Evolutionary conservation across 2,888 invertebrate genomes (phyloP), one percentile per base, ranked within the genome.

Genomic region (Chorisops tibialis): DNA sequence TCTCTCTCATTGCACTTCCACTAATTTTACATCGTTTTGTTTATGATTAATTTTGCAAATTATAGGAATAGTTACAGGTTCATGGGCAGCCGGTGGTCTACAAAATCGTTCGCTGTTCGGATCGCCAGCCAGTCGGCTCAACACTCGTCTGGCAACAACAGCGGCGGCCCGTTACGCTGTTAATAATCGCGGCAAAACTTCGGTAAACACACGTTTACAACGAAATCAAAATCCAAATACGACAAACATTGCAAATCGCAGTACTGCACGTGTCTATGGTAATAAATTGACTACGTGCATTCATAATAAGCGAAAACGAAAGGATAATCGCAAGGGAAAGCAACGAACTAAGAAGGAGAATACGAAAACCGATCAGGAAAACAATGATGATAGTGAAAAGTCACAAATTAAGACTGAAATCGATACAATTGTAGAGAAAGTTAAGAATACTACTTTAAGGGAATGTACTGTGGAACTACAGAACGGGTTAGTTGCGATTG

Each of bases 61-160:
- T 69, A 66, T 68, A 68, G 70, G 71, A 67, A 69, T 71, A 68
- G 71, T 71, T 67, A 71, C 71, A 67, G 71, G 71, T 65, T 70
- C 70, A 47, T 71, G 71, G 71, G 70, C 71, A 50, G 68, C 67
- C 50, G 66, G 65, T 49, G 66, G 66, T 65, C 60, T 51, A 18
- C 51, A 43, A 45, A 66, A 68, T 54, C 68, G 68, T 52, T 64
- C 69, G n/a, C 41, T 69, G 5, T 67, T 66, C 63, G 69, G 68
- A 62, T 67, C 65, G 65, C 64, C 68, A 24, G 64, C 63, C 41
- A 68, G 66, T 66, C 69, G 69, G 30, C 60, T 68, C 38, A 66
- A 65, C 48, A 67, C 65, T 66, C 68, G 68, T 54, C 24, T 67
- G 19, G 67, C 65, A 24, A 43, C 48, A 18, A 45, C 49, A 2